Conservation (phyloP, 2,797 vertebrate species). For the Urocyon cinereoargenteus region DNA sequence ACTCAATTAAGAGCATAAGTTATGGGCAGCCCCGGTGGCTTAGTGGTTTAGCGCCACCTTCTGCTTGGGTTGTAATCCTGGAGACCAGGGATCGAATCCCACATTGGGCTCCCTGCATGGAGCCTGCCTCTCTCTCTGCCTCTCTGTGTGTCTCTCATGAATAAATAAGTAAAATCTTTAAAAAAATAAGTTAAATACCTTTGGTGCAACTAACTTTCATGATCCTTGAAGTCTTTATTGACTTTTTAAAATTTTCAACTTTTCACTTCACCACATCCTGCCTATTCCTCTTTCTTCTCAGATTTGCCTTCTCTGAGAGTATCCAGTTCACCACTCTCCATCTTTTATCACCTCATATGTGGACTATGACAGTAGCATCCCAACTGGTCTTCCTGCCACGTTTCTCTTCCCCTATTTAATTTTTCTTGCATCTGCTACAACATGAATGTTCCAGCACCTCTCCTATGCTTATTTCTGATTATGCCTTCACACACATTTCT, state of each 20-base stretch:
- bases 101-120: too few relatives aligned
- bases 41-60: too few relatives aligned
- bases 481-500: background rate
- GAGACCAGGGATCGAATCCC: too few relatives aligned
- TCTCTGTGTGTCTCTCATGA: too few relatives aligned
- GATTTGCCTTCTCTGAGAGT: background rate
- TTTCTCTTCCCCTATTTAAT: background rate
- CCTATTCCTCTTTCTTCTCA: background rate
- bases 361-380: background rate
- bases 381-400: background rate
- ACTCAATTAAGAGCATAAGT: slow-evolving; percentile 10
- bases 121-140: too few relatives aligned
- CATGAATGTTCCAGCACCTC: background rate
- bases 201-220: slow-evolving; percentile 12
- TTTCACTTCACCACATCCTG: background rate
- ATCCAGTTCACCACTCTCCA: background rate
- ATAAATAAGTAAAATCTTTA: too few relatives aligned
- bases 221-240: background rate
- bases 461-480: background rate
- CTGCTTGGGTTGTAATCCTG: too few relatives aligned
- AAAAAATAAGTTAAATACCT: background rate
- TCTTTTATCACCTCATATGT: background rate
- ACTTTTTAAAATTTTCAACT: background rate
- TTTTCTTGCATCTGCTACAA: background rate
- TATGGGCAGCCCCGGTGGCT: background rate